Evolutionary conservation across 1,140 invertebrate species (phyloP).

Genomic region (Sitodiplosis mosellana): DNA sequence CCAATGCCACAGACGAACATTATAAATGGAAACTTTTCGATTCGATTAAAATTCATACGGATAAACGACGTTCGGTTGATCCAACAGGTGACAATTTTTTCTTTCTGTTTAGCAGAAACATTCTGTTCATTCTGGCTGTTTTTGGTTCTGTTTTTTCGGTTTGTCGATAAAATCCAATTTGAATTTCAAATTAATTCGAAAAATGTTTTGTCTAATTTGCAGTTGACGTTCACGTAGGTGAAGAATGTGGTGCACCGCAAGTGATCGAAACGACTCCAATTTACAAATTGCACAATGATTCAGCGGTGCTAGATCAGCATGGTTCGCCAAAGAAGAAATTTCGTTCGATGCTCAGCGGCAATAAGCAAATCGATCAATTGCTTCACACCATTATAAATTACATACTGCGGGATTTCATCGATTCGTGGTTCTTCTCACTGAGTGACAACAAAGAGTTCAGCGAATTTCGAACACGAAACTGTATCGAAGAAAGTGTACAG

Average conservation of each 20-base stretch:
- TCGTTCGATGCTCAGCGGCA: conserved; percentile 1
- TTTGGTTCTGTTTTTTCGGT: neutral
- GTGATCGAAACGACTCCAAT: neutral
- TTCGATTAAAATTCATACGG: conserved; percentile 2
- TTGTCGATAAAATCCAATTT: neutral
- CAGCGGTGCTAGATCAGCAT: conserved; percentile 1
- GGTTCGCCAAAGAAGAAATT: conserved; percentile 3
- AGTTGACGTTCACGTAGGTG: neutral
- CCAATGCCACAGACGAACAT: neutral
- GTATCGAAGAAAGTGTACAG: conserved; percentile 32
- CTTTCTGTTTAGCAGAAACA: neutral
- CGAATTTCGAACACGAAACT: conserved; percentile 13
- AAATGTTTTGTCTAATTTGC: neutral
- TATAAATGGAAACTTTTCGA: conserved; percentile 3
- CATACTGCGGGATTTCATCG: conserved; percentile 56
- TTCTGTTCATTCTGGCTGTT: neutral
- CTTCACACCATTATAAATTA: conserved; percentile 36
- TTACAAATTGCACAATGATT: neutral
- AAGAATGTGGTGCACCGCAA: neutral
- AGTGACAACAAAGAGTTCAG: conserved; percentile 31
- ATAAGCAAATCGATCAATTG: conserved; percentile 3
- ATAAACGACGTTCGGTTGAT: neutral
- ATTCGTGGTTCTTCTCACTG: conserved; percentile 46
- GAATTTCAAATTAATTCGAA: neutral
- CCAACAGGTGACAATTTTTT: neutral